Conservation (phyloP, 2,797 vertebrate species). For the Arctocebus calabarensis region DNA sequence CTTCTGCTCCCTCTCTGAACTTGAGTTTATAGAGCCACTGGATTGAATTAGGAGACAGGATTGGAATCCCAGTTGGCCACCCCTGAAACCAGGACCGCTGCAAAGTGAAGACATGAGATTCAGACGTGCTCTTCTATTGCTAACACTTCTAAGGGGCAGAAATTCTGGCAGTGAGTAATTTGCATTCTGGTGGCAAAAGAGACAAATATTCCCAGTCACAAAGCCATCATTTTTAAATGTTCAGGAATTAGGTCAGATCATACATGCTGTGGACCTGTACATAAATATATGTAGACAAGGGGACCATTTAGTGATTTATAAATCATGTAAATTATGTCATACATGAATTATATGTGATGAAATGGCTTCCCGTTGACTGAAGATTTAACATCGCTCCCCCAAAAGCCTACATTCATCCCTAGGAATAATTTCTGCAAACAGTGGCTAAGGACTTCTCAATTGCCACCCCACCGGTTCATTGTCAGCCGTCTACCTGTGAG, state of each 20-base stretch:
- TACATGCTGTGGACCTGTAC: background rate
- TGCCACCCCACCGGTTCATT: background rate
- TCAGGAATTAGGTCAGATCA: constrained; percentile 41
- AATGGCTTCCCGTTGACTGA: constrained; percentile 60
- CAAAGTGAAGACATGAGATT: background rate
- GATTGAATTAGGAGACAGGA: background rate
- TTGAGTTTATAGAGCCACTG: background rate
- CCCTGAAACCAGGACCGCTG: background rate
- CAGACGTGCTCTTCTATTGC: background rate
- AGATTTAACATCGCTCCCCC: constrained; percentile 62
- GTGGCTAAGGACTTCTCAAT: constrained; percentile 47
- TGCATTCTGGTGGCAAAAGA: background rate
- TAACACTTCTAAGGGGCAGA: constrained; percentile 14
- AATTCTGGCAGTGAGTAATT: background rate
- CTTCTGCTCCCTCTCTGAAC: background rate
- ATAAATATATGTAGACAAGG: constrained; percentile 50
- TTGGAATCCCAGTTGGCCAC: background rate
- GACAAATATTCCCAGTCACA: background rate
- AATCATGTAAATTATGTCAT: constrained; percentile 65
- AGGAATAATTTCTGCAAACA: constrained; percentile 38
- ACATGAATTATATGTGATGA: constrained; percentile 66
- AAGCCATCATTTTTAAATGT: constrained; percentile 35
- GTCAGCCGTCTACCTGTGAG: background rate
- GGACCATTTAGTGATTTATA: constrained; percentile 62
- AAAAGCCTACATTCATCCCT: constrained; percentile 48